Base-by-base conservation (phyloP, 2,888 invertebrate species). In the Pammene aurita region DNA sequence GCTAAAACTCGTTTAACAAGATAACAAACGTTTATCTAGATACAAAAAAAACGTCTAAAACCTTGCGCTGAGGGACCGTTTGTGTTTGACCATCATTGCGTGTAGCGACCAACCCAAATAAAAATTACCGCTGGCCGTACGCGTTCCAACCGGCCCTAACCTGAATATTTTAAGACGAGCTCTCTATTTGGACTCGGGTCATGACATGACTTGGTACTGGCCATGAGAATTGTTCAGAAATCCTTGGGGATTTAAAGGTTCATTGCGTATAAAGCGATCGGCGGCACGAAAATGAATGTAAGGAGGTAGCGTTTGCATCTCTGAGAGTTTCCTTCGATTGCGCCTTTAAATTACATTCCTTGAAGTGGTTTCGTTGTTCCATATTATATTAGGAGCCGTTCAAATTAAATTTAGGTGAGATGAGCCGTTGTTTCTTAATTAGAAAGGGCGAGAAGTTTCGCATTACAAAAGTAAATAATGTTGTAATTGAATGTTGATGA, bases 101-200 rank as follows among this genome's bases (percentile, higher is more conserved):
- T 90, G 90, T 78, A 76, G 74, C 77, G 83, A 82, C 78, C 84
- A 80, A 80, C 83, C 85, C 76, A 84, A 84, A 86, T 84, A 85
- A 79, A 86, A 86, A 88, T 87, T 85, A 85, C 83, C 73, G 77
- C 76, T 74, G 75, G 80, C 76, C 85, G 84, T 87, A 89, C 89
- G 88, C 89, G 89, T 77, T 74, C 68, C 73, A 71, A 72, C 73
- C 79, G 78, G 77, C 80, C 80, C 77, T 72, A 82, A 85, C 83
- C 84, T 88, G 86, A 88, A 88, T 88, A 88, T 87, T 88, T 88
- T 81, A 87, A 84, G 84, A 84, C 80, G 72, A 72, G 77, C 75
- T 77, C 76, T 82, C 80, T 76, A 75, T 84, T 81, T 80, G 80
- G 77, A 78, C 76, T 73, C 67, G 73, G 76, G 76, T 75, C 78